A percentile compares a stretch with the other conserved stretches of the same genome.
Evolutionary conservation across 2,113 vertebrate genomes (phyloP).

Genomic region (Picathartes gymnocephalus): DNA sequence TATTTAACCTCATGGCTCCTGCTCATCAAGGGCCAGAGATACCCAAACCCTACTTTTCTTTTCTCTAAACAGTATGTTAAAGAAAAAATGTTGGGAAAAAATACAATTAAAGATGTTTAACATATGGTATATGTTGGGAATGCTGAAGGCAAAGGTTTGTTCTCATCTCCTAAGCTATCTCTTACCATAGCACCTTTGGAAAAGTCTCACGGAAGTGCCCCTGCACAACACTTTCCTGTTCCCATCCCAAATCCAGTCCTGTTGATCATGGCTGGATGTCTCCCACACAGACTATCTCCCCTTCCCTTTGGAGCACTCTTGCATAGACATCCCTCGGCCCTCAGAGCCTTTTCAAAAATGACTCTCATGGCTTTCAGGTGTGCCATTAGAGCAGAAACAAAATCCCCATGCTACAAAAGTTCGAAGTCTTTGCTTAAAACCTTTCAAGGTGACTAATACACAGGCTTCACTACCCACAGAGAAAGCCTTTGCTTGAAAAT

Average conservation of each 20-base stretch:
- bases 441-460: background rate
- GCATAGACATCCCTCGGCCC: accelerated
- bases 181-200: background rate
- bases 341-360: background rate
- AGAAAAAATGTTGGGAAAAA: background rate
- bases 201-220: background rate
- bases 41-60: background rate
- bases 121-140: accelerated
- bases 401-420: background rate
- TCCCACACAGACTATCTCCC: accelerated
- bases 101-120: background rate
- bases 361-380: background rate
- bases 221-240: background rate
- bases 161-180: background rate
- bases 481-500: background rate
- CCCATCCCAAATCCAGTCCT: background rate
- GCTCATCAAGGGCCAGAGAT: background rate
- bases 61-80: background rate
- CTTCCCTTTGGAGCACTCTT: accelerated
- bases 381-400: background rate
- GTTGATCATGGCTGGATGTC: background rate
- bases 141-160: background rate
- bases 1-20: background rate
- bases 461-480: background rate
- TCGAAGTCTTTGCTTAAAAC: background rate